These are phyloP conservation scores for Cotesia vestalis DNA, from an alignment of 1,140 invertebrate species.

Conservation along the genomic window DNA sequence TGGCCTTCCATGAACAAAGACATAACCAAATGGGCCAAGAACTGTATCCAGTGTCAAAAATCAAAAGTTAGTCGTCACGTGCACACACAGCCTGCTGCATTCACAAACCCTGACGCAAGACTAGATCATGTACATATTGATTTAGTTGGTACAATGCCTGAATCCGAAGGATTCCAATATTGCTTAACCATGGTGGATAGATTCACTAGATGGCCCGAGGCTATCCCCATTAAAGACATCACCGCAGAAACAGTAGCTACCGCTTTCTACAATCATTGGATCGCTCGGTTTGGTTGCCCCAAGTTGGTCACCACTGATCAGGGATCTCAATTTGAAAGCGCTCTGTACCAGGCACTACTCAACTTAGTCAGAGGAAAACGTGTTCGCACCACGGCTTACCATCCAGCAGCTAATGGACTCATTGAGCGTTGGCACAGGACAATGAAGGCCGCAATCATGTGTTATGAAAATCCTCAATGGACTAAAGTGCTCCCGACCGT, in stretches of 20 bases:
- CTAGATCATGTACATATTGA: constrained; percentile 65
- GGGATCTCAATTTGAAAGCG: constrained; percentile 38
- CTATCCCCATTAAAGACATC: constrained; percentile 48
- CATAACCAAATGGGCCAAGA: constrained; percentile 33
- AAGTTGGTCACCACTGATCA: constrained; percentile 49
- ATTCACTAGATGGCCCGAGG: constrained; percentile 60
- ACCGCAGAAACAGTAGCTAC: constrained; percentile 43
- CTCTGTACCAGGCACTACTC: constrained; percentile 56
- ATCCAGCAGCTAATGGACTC: no score
- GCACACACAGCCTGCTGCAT: not conserved
- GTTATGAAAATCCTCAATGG: constrained; percentile 48
- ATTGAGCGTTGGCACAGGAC: constrained; percentile 59
- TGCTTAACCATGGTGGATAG: constrained; percentile 61
- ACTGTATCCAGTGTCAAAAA: constrained; percentile 42
- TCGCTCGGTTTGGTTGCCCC: constrained; percentile 48
- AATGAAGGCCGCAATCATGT: constrained; percentile 57
- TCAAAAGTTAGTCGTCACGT: constrained; percentile 46
- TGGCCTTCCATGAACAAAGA: constrained; percentile 43
- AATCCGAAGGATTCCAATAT: constrained; percentile 51
- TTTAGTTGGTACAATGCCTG: constrained; percentile 62
- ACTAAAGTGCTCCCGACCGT: constrained; percentile 53
- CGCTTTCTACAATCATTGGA: constrained; percentile 46
- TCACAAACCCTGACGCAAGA: constrained; percentile 30
- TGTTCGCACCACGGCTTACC: no score
- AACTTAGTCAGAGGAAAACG: no score